Conservation (phyloP, 2,888 invertebrate genomes). For the Eupithecia tripunctaria region DNA sequence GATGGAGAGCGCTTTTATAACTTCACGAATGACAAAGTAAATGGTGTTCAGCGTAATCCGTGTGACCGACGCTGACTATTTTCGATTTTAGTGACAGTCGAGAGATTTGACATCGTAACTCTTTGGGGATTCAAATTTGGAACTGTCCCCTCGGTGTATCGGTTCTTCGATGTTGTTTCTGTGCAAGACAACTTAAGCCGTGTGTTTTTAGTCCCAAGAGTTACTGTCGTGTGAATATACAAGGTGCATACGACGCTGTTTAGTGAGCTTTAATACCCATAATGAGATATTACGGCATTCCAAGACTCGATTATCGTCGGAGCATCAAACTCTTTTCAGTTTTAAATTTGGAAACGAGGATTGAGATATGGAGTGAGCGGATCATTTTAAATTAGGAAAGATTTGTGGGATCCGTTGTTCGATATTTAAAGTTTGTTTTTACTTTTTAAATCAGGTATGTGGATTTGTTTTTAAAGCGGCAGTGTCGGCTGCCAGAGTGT, state of each 20-base stretch:
- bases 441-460: conserved; percentile 43
- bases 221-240: conserved; percentile 56
- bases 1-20: conserved; percentile 68
- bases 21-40: conserved; percentile 64
- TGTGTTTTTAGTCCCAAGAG: conserved; percentile 53
- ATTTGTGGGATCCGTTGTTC: conserved; percentile 65
- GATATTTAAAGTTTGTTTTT: conserved; percentile 44
- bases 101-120: conserved; percentile 77
- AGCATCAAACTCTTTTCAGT: conserved; percentile 80
- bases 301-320: conserved; percentile 75
- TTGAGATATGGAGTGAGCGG: conserved; percentile 75
- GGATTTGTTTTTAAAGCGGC: conserved; percentile 60
- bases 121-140: conserved; percentile 75
- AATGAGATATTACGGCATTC: conserved; percentile 81
- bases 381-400: conserved; percentile 76
- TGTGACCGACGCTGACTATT: conserved; percentile 60
- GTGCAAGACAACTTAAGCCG: conserved; percentile 55
- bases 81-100: conserved; percentile 67
- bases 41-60: conserved; percentile 60
- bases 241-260: conserved; percentile 60
- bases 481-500: conserved; percentile 69
- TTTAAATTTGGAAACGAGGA: conserved; percentile 76
- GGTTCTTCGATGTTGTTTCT: conserved; percentile 49
- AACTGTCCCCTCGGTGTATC: conserved; percentile 56
- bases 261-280: conserved; percentile 55